Evolutionary conservation across 1,140 invertebrate genomes (phyloP).

Genomic region (Trichoplusia ni): DNA sequence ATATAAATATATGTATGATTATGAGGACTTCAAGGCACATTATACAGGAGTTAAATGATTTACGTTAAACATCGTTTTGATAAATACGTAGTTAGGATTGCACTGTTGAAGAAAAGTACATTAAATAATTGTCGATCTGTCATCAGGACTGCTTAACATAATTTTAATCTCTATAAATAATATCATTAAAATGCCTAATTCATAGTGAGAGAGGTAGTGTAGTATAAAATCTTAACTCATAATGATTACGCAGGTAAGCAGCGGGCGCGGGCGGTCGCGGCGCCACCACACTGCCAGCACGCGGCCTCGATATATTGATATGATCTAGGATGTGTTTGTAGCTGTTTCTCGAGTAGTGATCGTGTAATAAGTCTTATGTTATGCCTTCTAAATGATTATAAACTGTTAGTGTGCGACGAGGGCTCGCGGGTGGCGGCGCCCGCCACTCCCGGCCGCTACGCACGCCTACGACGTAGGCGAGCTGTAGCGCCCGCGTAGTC

Average conservation of each 20-base stretch:
- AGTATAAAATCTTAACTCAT: conserved; percentile 67
- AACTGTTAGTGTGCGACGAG: conserved; percentile 48
- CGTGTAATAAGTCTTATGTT: conserved; percentile 79
- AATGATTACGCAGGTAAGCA: conserved; percentile 54
- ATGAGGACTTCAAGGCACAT: conserved; percentile 37
- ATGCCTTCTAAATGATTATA: conserved; percentile 70
- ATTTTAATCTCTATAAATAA: conserved; percentile 64
- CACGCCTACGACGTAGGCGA: conserved; percentile 23
- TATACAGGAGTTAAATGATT: conserved; percentile 29
- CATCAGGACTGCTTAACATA: conserved; percentile 54
- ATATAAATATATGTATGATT: conserved; percentile 77
- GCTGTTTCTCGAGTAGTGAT: conserved; percentile 79
- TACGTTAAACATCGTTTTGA: conserved; percentile 33
- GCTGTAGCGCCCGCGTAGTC: conserved; percentile 33
- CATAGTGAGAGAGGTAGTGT: conserved; percentile 77
- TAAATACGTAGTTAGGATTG: conserved; percentile 35
- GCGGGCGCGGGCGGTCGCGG: conserved; percentile 33
- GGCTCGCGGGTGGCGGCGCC: conserved; percentile 37
- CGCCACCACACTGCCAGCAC: conserved; percentile 66
- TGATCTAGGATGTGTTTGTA: conserved; percentile 80
- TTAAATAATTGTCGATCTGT: conserved; percentile 45
- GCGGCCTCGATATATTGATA: conserved; percentile 77
- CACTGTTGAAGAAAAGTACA: conserved; percentile 39
- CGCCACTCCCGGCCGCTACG: conserved; percentile 16
- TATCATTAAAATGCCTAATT: conserved; percentile 68